A percentile compares a stretch with the other conserved stretches of the same genome.
phyloP scores from a whole-genome alignment of 2,113 vertebrate species.

The Oreochromis spilurus region DNA sequence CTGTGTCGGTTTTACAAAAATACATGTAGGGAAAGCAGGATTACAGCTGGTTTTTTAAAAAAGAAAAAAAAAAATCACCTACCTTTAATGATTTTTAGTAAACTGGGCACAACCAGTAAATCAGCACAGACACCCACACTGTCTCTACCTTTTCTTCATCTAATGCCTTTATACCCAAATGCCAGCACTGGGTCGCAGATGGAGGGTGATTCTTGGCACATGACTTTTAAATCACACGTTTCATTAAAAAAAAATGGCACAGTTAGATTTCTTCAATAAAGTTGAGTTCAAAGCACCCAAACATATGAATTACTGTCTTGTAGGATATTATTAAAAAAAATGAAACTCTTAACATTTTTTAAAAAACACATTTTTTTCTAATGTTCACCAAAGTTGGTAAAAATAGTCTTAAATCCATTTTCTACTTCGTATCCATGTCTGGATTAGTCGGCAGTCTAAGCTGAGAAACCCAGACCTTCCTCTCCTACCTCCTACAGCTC shows the following conservation, averaged over 20 bases:
- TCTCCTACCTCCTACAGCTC: background rate
- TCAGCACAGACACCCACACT: background rate
- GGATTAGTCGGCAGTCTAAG: background rate
- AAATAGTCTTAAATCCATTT: background rate
- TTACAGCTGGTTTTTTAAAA: accelerated
- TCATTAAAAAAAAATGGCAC: background rate
- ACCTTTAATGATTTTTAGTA: accelerated
- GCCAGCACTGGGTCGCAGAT: background rate
- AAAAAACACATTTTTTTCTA: accelerated
- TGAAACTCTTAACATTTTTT: background rate
- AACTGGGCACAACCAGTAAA: background rate
- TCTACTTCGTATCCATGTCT: background rate
- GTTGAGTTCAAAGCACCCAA: background rate
- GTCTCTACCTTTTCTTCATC: background rate
- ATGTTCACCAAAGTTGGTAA: background rate
- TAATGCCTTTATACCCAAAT: background rate
- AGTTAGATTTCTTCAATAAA: background rate
- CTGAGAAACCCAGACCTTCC: background rate
- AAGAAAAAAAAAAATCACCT: background rate
- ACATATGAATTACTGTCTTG: background rate
- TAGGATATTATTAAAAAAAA: too few relatives aligned
- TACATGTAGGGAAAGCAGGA: background rate
- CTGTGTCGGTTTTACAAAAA: background rate
- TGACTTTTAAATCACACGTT: background rate
- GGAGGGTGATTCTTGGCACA: accelerated